These are phyloP conservation scores for Sialia sialis DNA, from an alignment of 2,113 vertebrate species.

Conservation along the genomic window DNA sequence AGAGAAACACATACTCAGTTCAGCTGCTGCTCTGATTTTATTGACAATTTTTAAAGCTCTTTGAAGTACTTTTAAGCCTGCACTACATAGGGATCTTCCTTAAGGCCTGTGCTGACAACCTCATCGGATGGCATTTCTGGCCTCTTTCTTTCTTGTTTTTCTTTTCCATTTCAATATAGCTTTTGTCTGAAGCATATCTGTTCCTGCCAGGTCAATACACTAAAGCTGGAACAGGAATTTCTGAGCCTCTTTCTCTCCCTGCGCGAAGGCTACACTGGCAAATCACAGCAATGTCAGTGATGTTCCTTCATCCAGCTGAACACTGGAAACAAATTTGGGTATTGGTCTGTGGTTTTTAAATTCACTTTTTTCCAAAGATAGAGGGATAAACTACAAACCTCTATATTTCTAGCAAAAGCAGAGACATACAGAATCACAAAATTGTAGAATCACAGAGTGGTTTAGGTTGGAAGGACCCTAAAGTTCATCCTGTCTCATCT, in stretches of 20 bases:
- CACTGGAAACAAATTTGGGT: not conserved
- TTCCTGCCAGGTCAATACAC: not conserved
- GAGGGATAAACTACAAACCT: not conserved
- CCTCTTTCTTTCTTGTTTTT: not conserved
- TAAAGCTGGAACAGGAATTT: not conserved
- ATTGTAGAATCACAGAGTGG: not conserved
- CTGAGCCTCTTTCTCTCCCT: not conserved
- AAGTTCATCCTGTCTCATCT: rapidly evolving
- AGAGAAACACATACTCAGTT: not conserved
- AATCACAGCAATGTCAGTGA: not conserved
- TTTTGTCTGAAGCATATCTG: not conserved
- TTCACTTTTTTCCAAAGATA: not conserved
- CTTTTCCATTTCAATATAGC: not conserved
- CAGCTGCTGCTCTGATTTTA: not conserved
- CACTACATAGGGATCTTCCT: not conserved
- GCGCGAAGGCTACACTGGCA: not conserved
- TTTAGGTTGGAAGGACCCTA: not conserved
- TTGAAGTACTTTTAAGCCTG: not conserved
- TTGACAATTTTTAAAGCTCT: not conserved
- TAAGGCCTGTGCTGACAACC: not conserved
- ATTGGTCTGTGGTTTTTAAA: not conserved
- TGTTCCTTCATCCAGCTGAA: not conserved
- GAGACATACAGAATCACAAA: not conserved
- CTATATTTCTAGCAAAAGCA: not conserved
- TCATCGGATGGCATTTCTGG: not conserved